Evolutionary conservation across 2,113 vertebrate species (phyloP), one percentile per base, ranked within the genome.

Genomic region (Chunga burmeisteri): DNA sequence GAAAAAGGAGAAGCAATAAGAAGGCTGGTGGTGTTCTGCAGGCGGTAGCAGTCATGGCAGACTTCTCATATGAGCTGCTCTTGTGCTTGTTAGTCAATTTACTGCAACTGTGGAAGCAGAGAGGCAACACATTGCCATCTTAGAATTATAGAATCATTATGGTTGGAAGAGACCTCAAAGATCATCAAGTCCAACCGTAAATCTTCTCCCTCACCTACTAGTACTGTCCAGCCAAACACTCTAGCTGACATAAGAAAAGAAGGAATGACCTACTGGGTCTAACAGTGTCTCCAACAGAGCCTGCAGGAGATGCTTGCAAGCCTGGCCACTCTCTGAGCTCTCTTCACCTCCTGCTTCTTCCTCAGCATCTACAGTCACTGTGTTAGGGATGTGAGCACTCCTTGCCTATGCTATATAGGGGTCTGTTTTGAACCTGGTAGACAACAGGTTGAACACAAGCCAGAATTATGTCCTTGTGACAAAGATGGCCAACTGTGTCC

Each of bases 401-500:
- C 32, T 59, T 63, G 55, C 27, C 56, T 18, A 2, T 1, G 1
- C 19, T 58, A 30, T 15, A 22, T 1, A 50, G 4, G 8, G 20
- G 13, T 56, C 62, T 52, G 23, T 6, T 68, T 81, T 56, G 34
- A 23, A 52, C 15, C 17, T 77, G 46, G 34, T 21, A 55, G 27
- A 44, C 3, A 65, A 19, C 7, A 56, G n/a, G 11, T 21, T 81
- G 75, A 81, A 89, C 13, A 19, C 13, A 73, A 63, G 22, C 6
- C 53, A 73, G 30, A 63, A 86, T 42, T 47, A 26, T 17, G 49
- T 62, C 13, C 49, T 72, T 22, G 16, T 73, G 75, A n/a, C 56
- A 61, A 77, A 59, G 30, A 6, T 5, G 13, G 23, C 14, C 32
- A 49, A 18, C 19, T 0, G 0, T 44, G 47, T 27, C 53, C 52